Conservation (phyloP, 2,113 vertebrate genomes). For the Hipposideros armiger region DNA sequence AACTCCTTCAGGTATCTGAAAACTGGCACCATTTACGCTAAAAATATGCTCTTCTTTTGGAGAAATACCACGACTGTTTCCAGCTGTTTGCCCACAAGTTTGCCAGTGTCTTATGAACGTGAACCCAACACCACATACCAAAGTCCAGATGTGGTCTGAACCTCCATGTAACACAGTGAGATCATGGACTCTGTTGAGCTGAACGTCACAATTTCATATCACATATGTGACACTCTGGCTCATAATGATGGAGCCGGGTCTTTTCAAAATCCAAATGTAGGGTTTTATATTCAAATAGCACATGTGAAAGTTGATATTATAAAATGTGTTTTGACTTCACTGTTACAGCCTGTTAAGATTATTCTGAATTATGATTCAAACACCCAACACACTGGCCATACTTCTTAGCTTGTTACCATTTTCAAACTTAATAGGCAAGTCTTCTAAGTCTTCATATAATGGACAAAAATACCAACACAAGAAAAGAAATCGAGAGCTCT, state of each 20-base stretch:
- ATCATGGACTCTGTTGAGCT: not conserved
- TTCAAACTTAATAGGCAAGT: not conserved
- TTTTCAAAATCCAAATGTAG: conserved; percentile 9
- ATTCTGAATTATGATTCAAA: conserved; percentile 30
- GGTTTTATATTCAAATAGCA: not conserved
- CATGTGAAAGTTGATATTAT: not conserved
- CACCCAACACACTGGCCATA: not conserved
- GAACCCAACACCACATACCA: not conserved
- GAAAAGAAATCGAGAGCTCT: not conserved
- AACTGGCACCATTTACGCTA: not conserved
- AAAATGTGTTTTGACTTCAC: not conserved
- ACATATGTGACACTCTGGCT: not conserved
- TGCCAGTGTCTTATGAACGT: not conserved
- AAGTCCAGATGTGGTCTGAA: not conserved
- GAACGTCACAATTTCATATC: not conserved
- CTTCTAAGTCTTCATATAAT: not conserved
- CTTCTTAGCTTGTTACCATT: not conserved
- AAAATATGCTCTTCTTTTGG: not conserved
- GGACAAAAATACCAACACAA: conserved; percentile 24
- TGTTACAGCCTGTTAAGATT: not conserved
- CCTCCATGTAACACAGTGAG: not conserved
- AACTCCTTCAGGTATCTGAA: not conserved
- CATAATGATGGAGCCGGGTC: not conserved
- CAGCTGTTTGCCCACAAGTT: not conserved
- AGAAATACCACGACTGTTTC: not conserved